phyloP scores from a whole-genome alignment of 2,113 vertebrate species.

The Crotophaga sulcirostris region DNA sequence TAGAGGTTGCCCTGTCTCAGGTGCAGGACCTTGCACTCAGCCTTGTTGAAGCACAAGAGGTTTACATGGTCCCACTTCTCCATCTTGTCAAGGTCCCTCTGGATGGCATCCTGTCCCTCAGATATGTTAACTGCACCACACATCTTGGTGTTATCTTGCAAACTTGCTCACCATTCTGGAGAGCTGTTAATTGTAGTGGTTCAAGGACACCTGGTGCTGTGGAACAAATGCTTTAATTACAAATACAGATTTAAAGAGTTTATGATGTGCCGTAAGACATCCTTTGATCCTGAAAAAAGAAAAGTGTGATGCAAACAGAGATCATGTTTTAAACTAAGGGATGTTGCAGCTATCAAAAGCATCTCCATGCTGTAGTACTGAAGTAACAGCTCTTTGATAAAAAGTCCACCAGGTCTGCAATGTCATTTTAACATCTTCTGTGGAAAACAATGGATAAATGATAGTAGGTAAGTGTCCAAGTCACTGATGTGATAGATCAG shows the following conservation, averaged over 20 bases:
- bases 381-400: constrained; percentile 53
- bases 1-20: no score
- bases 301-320: constrained; percentile 43
- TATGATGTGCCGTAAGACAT: constrained; percentile 52
- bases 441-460: neutral
- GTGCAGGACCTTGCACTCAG: no score
- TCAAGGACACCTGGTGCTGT: constrained; percentile 67
- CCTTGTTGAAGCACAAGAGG: no score
- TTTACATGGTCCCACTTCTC: no score
- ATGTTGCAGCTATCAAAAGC: constrained; percentile 42
- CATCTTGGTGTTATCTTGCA: no score
- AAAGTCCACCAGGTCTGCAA: neutral
- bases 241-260: constrained; percentile 73
- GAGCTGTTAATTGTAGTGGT: constrained; percentile 59
- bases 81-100: no score
- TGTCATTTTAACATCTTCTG: constrained; percentile 19
- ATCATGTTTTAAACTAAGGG: constrained; percentile 50
- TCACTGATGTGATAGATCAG: neutral
- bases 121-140: no score
- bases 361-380: constrained; percentile 14
- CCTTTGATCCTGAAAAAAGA: constrained; percentile 72
- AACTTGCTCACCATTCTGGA: neutral
- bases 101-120: no score
- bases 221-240: constrained; percentile 71
- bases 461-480: neutral